Base-by-base conservation (phyloP, 2,888 invertebrate genomes). In the Epirrhoe tristata region DNA sequence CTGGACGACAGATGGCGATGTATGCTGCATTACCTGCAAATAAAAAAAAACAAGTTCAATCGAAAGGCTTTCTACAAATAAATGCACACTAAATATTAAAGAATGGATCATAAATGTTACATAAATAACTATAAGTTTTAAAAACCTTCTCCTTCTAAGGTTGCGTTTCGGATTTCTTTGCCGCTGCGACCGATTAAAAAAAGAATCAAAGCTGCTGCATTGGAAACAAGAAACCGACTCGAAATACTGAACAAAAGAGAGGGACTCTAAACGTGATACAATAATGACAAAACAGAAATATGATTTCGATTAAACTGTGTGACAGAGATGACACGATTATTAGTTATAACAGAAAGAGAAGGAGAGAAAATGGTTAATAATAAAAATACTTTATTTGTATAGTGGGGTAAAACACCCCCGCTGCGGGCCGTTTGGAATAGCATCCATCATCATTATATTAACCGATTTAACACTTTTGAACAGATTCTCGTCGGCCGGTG, bases 261-360 rank as follows among this genome's bases (percentile, higher is more conserved):
- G 89, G 91, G 90, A 90, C 90, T 90, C 85, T 88, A 85, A 92
- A 93, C 86, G 90, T 84, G 92, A 92, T 91, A 90, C 91, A 85
- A 92, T 93, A 93, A 93, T 93, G 93, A 93, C 93, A 92, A 93
- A 92, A 93, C 91, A 93, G 93, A 93, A 93, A 93, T 93, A 92
- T 93, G 89, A 92, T 93, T 92, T 92, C 93, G 93, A 93, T 93
- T 91, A 91, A 91, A 91, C 81, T 75, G 90, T 83, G 87, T 71
- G 87, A 92, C 81, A 75, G 86, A 80, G 86, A 87, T 78, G 79
- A 81, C 70, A 69, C 71, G 77, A 86, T 88, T 78, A 75, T 81
- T 72, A 73, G 75, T 70, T 73, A 67, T 69, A 79, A 80, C 79
- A 76, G 89, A 81, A 86, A 74, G 87, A 92, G 80, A 79, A 84